Evolutionary conservation across 2,797 vertebrate genomes (phyloP).

Genomic region (Falco biarmicus): DNA sequence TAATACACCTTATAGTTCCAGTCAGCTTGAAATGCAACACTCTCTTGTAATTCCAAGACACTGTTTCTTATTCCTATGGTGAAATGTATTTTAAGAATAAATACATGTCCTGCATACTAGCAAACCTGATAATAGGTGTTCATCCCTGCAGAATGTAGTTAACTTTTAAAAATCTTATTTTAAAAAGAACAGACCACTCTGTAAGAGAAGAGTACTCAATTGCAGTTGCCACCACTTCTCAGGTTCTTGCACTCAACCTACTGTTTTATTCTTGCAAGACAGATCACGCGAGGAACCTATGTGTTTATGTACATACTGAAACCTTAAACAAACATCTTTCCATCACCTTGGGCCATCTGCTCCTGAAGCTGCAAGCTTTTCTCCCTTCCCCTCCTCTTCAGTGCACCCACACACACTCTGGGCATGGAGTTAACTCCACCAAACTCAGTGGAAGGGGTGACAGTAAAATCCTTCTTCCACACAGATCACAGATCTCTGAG

Average conservation of each 20-base stretch:
- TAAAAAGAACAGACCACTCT: not conserved
- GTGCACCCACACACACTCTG: not conserved
- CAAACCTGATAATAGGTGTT: not conserved
- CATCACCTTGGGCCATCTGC: constrained; percentile 31
- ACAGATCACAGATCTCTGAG: not conserved
- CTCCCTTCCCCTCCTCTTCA: not conserved
- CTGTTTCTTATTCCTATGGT: not conserved
- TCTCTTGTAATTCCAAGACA: not conserved
- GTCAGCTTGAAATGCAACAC: not conserved
- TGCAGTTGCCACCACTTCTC: not conserved
- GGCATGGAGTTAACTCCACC: not conserved
- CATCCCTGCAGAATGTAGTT: not conserved
- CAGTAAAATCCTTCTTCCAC: not conserved
- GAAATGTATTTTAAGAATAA: constrained; percentile 7
- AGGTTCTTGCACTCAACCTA: not conserved
- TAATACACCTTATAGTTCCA: not conserved
- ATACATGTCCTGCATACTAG: not conserved
- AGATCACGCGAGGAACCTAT: not conserved
- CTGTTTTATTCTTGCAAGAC: constrained; percentile 32
- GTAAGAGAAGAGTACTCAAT: not conserved
- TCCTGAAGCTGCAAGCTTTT: not conserved
- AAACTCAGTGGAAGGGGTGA: not conserved
- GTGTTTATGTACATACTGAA: constrained; percentile 27
- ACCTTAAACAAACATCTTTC: constrained; percentile 49
- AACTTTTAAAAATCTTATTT: not conserved